Percentiles rank a stretch among this genome's conserved stretches.
These are phyloP conservation scores for Lasioglossum morio DNA, from an alignment of 2,888 invertebrate species.

Conservation along the genomic window DNA sequence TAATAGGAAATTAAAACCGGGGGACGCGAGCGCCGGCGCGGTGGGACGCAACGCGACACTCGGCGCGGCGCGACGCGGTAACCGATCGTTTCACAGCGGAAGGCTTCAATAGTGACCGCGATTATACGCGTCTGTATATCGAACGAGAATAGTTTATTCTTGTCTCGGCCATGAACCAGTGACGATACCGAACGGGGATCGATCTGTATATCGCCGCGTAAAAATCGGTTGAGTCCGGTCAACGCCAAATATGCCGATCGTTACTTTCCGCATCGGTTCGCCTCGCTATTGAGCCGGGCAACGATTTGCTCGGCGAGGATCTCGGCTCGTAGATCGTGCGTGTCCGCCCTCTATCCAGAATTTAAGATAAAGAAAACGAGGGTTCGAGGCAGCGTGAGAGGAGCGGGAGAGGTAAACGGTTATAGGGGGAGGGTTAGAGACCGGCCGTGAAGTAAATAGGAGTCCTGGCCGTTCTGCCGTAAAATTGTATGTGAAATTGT, in stretches of 20 bases:
- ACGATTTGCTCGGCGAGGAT: slow-evolving; percentile 37
- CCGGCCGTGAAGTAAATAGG: slow-evolving; percentile 83
- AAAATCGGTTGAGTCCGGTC: slow-evolving; percentile 26
- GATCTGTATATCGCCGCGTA: slow-evolving; percentile 38
- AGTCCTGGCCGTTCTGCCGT: slow-evolving; percentile 84
- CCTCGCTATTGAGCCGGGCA: slow-evolving; percentile 10
- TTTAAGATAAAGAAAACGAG: slow-evolving; percentile 56
- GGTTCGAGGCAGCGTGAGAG: slow-evolving; percentile 21
- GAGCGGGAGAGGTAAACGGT: slow-evolving; percentile 58
- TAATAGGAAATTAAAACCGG: slow-evolving; percentile 64
- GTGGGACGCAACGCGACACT: too few relatives aligned
- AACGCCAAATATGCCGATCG: background rate
- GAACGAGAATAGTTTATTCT: slow-evolving; percentile 30
- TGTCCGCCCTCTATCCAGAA: slow-evolving; percentile 48
- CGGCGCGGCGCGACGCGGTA: slow-evolving; percentile 7
- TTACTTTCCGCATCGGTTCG: background rate
- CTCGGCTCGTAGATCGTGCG: slow-evolving; percentile 39
- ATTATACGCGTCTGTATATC: slow-evolving; percentile 21
- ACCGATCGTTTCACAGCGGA: slow-evolving; percentile 31
- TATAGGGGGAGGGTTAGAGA: slow-evolving; percentile 69
- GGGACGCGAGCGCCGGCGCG: background rate
- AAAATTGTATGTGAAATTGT: slow-evolving; percentile 85
- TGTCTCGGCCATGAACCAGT: slow-evolving; percentile 19
- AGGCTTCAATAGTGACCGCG: slow-evolving; percentile 22
- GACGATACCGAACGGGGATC: slow-evolving; percentile 32